Conservation (phyloP, 2,797 vertebrate genomes). For the Nasua narica region DNA sequence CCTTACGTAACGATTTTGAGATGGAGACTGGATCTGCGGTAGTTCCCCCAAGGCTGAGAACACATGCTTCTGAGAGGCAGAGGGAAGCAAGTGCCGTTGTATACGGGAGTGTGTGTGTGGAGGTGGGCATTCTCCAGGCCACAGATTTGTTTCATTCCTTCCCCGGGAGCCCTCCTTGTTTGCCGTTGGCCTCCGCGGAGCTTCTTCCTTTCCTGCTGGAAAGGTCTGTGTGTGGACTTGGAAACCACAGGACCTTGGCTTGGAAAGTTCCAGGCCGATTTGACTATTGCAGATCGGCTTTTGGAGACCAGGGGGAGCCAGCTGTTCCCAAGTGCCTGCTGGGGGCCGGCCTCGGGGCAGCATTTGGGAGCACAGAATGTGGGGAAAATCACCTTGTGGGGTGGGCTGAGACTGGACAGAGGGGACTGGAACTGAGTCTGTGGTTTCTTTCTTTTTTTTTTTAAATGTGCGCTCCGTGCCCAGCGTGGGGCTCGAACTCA, state of each 20-base stretch:
- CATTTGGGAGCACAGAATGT: not conserved
- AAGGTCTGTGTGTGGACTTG: not conserved
- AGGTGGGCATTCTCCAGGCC: not conserved
- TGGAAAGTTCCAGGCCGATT: not conserved
- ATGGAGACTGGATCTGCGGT: not conserved
- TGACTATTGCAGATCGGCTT: fast-evolving
- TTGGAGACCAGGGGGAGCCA: fast-evolving
- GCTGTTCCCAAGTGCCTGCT: not conserved
- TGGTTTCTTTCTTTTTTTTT: not conserved
- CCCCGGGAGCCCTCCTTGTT: not conserved
- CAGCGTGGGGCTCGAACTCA: not conserved
- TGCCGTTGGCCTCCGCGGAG: not conserved
- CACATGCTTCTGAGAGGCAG: not conserved
- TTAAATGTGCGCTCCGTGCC: not conserved
- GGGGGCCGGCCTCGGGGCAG: not conserved
- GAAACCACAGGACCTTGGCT: not conserved
- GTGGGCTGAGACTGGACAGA: not conserved
- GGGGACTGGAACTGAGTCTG: not conserved
- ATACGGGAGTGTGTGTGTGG: not conserved
- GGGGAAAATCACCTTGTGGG: not conserved
- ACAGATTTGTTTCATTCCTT: not conserved
- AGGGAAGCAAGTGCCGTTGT: not conserved
- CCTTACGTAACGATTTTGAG: not conserved
- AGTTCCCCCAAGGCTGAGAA: not conserved
- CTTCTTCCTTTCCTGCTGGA: not conserved